These are phyloP conservation scores for Petrocephalus schoutedeni DNA, from an alignment of 2,797 vertebrate genomes.

Conservation along the genomic window DNA sequence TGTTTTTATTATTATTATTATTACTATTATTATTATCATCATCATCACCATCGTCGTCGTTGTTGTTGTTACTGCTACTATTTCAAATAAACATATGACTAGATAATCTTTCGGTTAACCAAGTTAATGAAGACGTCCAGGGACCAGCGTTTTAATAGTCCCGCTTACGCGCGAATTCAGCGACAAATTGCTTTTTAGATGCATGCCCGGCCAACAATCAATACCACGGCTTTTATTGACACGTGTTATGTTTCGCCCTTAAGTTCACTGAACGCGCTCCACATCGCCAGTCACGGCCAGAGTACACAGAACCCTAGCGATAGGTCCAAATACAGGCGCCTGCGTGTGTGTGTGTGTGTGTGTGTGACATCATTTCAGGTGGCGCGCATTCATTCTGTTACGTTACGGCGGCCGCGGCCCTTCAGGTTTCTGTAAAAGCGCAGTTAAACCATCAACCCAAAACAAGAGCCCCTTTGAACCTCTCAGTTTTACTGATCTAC, in stretches of 20 bases:
- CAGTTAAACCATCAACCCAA: slow-evolving; percentile 44
- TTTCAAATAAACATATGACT: neutral
- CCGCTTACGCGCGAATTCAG: neutral
- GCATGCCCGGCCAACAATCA: neutral
- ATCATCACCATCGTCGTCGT: neutral
- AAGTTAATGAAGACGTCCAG: neutral
- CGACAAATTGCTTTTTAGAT: slow-evolving; percentile 14
- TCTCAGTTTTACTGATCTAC: slow-evolving; percentile 49
- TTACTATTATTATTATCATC: neutral
- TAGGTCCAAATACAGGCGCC: neutral
- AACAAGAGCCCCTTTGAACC: slow-evolving; percentile 55
- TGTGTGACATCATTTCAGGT: neutral
- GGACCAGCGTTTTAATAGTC: neutral
- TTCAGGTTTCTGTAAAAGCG: slow-evolving; percentile 37
- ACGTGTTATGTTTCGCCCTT: neutral
- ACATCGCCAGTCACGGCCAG: neutral
- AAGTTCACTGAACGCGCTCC: slow-evolving; percentile 3
- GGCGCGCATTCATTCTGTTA: slow-evolving; percentile 9
- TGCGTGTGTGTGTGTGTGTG: neutral
- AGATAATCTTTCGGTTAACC: neutral
- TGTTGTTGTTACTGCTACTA: neutral
- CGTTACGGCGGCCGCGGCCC: slow-evolving; percentile 2
- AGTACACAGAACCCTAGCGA: neutral
- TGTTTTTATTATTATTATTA: neutral
- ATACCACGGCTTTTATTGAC: neutral